Percentiles rank a stretch among this genome's conserved stretches.
Conservation (phyloP, 2,797 vertebrate species). For the Sus cebifrons region DNA sequence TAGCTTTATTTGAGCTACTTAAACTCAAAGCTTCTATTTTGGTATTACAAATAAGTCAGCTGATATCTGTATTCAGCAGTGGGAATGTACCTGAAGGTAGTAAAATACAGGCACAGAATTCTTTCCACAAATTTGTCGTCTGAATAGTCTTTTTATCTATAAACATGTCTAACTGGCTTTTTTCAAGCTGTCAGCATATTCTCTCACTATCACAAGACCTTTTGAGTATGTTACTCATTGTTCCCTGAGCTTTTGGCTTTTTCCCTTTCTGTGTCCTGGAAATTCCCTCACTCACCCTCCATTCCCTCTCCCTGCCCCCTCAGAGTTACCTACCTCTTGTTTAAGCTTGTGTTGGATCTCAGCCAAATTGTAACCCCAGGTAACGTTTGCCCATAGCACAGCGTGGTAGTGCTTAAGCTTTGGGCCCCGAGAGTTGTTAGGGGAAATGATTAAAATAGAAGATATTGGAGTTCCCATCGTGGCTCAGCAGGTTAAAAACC, state of each 20-base stretch:
- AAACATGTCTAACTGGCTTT: conserved; percentile 52
- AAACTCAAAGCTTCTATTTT: conserved; percentile 28
- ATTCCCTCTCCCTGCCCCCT: accelerated
- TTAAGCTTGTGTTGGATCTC: not conserved
- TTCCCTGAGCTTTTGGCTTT: not conserved
- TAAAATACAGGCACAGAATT: not conserved
- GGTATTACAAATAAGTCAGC: not conserved
- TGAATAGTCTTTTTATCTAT: not conserved
- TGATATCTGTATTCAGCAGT: not conserved
- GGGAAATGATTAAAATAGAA: not conserved
- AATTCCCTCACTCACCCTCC: not conserved
- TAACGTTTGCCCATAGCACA: not conserved
- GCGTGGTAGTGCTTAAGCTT: conserved; percentile 1
- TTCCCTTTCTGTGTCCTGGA: conserved; percentile 40
- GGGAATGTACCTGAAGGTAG: conserved; percentile 1
- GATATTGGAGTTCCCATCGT: not conserved
- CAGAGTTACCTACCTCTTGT: conserved; percentile 21
- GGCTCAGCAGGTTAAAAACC: too few species aligned
- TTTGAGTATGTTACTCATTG: conserved; percentile 50
- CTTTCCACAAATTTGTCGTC: not conserved
- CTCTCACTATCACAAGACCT: not conserved
- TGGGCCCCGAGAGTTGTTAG: not conserved
- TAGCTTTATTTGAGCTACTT: not conserved
- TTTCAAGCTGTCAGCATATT: not conserved
- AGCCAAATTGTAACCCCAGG: conserved; percentile 12